Evolutionary conservation across 2,797 vertebrate species (phyloP).

Genomic region (Notamacropus eugenii): DNA sequence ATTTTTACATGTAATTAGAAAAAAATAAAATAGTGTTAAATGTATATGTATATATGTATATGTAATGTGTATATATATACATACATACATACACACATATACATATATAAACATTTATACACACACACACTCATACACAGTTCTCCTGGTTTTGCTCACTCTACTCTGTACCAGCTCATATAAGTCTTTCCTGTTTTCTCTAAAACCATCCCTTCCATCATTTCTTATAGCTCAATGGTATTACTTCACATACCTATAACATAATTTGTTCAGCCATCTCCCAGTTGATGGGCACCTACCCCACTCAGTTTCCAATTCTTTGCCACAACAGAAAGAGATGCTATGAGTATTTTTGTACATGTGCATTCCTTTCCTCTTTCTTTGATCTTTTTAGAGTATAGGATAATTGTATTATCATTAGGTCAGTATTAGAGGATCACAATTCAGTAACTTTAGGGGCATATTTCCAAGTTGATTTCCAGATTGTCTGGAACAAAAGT

Average conservation of each 20-base stretch:
- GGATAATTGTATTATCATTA: neutral
- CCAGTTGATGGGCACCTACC: neutral
- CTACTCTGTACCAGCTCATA: neutral
- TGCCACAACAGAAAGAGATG: neutral
- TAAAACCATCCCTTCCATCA: neutral
- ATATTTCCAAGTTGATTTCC: neutral
- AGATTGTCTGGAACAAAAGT: neutral
- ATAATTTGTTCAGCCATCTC: neutral
- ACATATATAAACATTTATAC: no score
- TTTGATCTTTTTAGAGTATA: neutral
- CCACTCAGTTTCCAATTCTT: neutral
- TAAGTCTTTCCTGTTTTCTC: neutral
- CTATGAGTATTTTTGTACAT: neutral
- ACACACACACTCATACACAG: no score
- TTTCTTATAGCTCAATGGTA: neutral
- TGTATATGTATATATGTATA: no score
- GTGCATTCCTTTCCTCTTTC: neutral
- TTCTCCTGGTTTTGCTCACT: neutral
- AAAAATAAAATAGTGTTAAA: no score
- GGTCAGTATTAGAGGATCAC: neutral
- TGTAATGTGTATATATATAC: no score
- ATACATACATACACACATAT: no score
- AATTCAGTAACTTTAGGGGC: neutral
- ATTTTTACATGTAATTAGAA: no score
- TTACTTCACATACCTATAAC: neutral